Base-by-base conservation (phyloP, 2,797 vertebrate species). In the Gymnocypris eckloni region DNA sequence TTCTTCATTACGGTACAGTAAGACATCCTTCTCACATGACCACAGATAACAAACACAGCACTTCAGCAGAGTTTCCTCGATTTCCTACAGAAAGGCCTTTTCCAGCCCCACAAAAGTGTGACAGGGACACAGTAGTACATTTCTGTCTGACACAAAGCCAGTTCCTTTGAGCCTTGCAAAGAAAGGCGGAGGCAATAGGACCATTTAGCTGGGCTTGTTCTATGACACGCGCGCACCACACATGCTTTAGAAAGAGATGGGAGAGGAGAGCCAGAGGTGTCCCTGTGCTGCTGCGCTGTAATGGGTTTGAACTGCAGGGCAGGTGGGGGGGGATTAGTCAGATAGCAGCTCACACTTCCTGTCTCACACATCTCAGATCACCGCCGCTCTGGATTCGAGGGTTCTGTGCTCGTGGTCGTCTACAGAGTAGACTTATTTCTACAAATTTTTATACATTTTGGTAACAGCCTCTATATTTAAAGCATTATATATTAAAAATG, bases 181-280 rank as follows among this genome's bases (percentile, higher is more conserved):
- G 90, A 91, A 91, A 84, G 39, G 86, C 82, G 54, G 54, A 67
- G 12, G 82, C 87, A 86, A 85, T 37, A 82, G 80, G 88, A 86
- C 82, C 61, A 83, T 90, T 90, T 90, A 87, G 39, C 25, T 92
- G 91, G 90, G 91, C 89, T 84, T 85, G 76, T 86, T 85, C 88
- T 73, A 22, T 67, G 69, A 81, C 72, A 64, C n/a, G 7, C 4
- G 2, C 11, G 48, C 59, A 76, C 67, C 71, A 18, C 79, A 76
- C 69, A 33, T 4, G 10, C 75, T 56, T 66, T 22, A n/a, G 37
- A 77, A 4, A 83, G 59, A 76, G 87, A 91, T 73, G 87, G 75
- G 85, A 88, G 69, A 28, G 37, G 41, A 81, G 66, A 82, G 43
- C 50, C 86, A 83, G 12, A 77, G 48, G 67, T 64, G 50, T 45